These are phyloP conservation scores for Cephalopachus bancanus DNA, from an alignment of 2,797 vertebrate genomes.

Conservation along the genomic window DNA sequence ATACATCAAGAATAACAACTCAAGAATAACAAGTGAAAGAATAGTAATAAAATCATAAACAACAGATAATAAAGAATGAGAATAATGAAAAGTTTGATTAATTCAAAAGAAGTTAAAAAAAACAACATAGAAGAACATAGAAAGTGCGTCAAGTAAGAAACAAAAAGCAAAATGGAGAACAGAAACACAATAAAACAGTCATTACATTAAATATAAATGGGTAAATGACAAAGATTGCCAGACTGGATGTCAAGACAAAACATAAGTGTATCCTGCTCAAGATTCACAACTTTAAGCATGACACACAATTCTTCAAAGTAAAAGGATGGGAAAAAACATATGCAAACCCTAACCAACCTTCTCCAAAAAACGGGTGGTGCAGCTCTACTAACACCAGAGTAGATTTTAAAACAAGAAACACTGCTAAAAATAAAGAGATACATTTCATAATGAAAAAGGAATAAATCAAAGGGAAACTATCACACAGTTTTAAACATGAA, in stretches of 20 bases:
- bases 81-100: background rate
- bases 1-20: background rate
- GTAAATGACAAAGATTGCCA: background rate
- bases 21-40: background rate
- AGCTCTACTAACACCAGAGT: background rate
- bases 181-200: background rate
- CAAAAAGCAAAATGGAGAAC: background rate
- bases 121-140: background rate
- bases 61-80: background rate
- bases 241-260: background rate
- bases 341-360: background rate
- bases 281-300: background rate
- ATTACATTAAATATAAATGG: background rate
- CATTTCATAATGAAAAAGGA: background rate
- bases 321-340: background rate
- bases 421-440: background rate
- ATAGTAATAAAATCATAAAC: background rate
- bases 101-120: background rate
- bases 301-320: background rate
- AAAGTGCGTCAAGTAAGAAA: background rate
- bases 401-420: background rate
- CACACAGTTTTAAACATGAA: background rate
- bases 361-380: background rate
- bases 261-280: background rate
- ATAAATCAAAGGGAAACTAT: background rate